Conservation (phyloP, 2,113 vertebrate genomes). For the Strix uralensis region DNA sequence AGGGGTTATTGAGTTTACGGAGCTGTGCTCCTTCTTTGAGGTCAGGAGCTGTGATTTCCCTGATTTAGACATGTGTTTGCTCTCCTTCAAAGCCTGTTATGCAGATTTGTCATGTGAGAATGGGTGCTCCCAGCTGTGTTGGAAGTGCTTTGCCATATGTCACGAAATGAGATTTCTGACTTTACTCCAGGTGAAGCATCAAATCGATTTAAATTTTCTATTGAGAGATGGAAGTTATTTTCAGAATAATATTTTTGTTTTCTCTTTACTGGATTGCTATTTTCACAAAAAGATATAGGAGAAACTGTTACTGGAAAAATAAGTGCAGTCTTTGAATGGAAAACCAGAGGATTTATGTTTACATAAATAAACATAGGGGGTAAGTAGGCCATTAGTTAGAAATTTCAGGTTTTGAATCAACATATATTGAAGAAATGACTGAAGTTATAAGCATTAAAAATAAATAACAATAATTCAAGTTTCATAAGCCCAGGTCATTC, state of each 20-base stretch:
- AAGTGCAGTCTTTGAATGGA: neutral
- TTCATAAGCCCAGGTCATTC: neutral
- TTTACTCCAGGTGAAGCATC: neutral
- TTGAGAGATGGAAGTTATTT: neutral
- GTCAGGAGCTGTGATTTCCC: neutral
- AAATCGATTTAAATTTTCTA: neutral
- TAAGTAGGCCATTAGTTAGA: constrained; percentile 6
- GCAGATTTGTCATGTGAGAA: constrained; percentile 18
- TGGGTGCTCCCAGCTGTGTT: neutral
- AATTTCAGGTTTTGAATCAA: neutral
- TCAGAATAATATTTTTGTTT: neutral
- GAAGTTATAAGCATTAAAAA: constrained; percentile 4
- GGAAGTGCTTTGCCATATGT: constrained; percentile 5
- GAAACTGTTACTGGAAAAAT: neutral
- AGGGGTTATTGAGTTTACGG: neutral
- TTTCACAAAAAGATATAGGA: neutral
- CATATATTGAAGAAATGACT: neutral
- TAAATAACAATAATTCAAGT: neutral
- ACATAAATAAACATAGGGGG: neutral
- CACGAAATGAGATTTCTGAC: neutral
- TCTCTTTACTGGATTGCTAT: neutral
- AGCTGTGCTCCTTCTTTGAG: neutral
- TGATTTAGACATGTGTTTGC: neutral
- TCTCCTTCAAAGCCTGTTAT: constrained; percentile 7
- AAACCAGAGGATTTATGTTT: constrained; percentile 1